Evolutionary conservation across 1,140 invertebrate species (phyloP).

Genomic region (Eupristina koningsbergeri): DNA sequence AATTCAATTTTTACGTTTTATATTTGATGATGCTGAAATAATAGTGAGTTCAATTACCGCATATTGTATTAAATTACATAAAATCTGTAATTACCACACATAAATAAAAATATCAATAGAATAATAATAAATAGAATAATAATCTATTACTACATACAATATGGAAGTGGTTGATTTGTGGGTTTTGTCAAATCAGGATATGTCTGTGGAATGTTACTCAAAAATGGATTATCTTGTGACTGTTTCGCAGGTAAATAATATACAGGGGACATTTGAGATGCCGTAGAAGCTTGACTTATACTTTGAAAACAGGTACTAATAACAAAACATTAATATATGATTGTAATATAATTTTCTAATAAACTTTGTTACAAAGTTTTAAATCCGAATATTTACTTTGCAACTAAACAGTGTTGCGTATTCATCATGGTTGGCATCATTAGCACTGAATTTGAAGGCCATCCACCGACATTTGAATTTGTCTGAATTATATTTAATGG

Average conservation of each 20-base stretch:
- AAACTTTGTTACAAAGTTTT: too few relatives aligned
- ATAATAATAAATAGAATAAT: not conserved
- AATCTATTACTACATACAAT: conserved; percentile 57
- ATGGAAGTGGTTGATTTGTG: conserved; percentile 53
- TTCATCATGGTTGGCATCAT: conserved; percentile 67
- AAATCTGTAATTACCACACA: too few relatives aligned
- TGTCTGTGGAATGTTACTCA: conserved; percentile 54
- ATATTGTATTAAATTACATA: too few relatives aligned
- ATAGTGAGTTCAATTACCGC: too few relatives aligned
- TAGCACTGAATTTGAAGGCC: conserved; percentile 77
- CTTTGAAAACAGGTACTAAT: conserved; percentile 45
- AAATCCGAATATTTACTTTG: conserved; percentile 50
- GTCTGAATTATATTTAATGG: not conserved
- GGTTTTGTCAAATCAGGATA: conserved; percentile 54
- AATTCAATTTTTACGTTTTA: too few relatives aligned
- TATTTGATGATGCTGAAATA: too few relatives aligned
- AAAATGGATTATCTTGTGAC: conserved; percentile 43
- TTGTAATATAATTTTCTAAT: too few relatives aligned
- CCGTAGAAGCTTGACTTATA: conserved; percentile 57
- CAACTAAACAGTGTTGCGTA: conserved; percentile 60
- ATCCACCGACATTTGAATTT: conserved; percentile 55
- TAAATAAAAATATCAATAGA: not conserved
- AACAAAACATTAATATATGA: not conserved
- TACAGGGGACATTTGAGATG: conserved; percentile 74
- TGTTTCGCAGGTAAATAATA: conserved; percentile 76